phyloP scores from a whole-genome alignment of 2,888 invertebrate genomes.

The Laothoe populi region DNA sequence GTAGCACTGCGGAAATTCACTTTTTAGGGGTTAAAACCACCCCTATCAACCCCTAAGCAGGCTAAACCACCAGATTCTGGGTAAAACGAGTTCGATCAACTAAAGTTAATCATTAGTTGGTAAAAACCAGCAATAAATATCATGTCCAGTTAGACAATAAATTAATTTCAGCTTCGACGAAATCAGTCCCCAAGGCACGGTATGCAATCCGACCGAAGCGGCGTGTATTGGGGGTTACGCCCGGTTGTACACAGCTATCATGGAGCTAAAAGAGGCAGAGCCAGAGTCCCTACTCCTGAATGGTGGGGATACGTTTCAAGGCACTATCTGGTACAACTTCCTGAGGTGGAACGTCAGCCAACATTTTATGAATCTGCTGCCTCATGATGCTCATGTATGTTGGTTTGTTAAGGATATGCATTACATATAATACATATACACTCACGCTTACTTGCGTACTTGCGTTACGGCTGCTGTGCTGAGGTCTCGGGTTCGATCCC shows the following conservation, averaged over 20 bases:
- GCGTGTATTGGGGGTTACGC: slow-evolving; percentile 89
- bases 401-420: background rate
- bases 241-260: slow-evolving; percentile 86
- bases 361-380: slow-evolving; percentile 89
- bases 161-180: slow-evolving; percentile 84
- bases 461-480: no score
- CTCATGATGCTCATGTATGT: slow-evolving; percentile 92
- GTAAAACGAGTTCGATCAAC: no score
- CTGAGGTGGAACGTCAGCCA: slow-evolving; percentile 90
- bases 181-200: slow-evolving; percentile 81
- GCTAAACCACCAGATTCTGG: no score
- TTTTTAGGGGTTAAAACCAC: no score
- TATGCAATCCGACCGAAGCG: slow-evolving; percentile 75
- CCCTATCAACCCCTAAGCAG: no score
- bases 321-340: slow-evolving; percentile 91
- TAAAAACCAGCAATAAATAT: no score
- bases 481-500: no score
- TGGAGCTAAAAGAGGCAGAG: slow-evolving; percentile 71
- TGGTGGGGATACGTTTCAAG: slow-evolving; percentile 88
- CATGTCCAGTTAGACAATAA: no score
- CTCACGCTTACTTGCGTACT: no score
- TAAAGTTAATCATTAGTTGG: no score
- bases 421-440: background rate
- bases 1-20: no score
- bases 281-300: slow-evolving; percentile 88